Evolutionary conservation across 2,113 vertebrate species (phyloP).

Genomic region (Pelecanus crispus): DNA sequence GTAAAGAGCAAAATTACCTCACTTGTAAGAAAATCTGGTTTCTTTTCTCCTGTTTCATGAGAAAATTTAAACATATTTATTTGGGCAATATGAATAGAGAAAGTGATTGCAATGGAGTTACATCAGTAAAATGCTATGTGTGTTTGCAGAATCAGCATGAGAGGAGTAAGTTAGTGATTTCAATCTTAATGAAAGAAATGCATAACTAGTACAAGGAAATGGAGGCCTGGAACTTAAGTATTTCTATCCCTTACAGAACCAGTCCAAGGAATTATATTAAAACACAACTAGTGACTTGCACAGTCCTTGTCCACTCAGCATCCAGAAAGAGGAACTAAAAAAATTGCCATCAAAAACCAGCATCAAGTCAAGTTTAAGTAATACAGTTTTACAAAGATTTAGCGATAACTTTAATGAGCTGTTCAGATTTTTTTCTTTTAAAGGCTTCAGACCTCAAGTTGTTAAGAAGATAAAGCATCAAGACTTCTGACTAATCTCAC

Average conservation of each 20-base stretch:
- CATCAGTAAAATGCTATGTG: not conserved
- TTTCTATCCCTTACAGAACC: not conserved
- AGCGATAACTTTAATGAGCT: constrained; percentile 1
- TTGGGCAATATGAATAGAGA: not conserved
- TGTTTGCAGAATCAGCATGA: not conserved
- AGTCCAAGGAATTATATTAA: not conserved
- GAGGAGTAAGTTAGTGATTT: not conserved
- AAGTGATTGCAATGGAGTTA: not conserved
- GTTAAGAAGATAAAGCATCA: not conserved
- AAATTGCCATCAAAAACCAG: not conserved
- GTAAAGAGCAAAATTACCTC: not conserved
- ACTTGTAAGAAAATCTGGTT: not conserved
- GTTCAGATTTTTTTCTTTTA: not conserved
- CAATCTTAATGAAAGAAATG: not conserved
- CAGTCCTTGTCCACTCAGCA: not conserved
- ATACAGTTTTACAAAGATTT: not conserved
- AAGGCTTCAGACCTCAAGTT: not conserved
- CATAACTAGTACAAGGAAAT: not conserved
- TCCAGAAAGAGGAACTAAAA: not conserved
- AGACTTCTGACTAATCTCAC: not conserved
- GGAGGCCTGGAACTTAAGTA: not conserved
- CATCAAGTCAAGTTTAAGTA: constrained; percentile 14
- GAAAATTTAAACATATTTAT: not conserved
- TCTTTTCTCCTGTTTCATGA: not conserved
- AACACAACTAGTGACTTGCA: not conserved